Evolutionary conservation across 2,113 vertebrate genomes (phyloP).

Genomic region (Hoplias malabaricus): DNA sequence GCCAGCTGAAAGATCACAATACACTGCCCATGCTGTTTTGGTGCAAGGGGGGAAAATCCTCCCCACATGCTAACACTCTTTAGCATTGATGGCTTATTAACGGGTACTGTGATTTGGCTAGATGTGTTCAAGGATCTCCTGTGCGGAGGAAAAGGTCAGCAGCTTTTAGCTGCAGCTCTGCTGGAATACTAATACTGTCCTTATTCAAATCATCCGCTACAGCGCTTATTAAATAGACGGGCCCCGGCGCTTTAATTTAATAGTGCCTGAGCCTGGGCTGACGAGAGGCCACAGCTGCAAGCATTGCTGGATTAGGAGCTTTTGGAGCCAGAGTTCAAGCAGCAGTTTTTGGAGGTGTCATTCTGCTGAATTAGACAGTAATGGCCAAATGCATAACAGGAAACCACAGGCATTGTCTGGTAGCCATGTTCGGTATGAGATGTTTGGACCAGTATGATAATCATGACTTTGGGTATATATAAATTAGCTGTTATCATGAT

Average conservation of each 20-base stretch:
- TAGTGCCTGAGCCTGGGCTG: constrained; percentile 80
- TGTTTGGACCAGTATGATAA: no score
- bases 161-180: constrained; percentile 93
- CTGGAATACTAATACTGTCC: constrained; percentile 97
- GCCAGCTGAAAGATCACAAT: constrained; percentile 77
- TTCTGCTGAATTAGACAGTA: constrained; percentile 61
- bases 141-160: constrained; percentile 96
- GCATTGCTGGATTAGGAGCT: constrained; percentile 85
- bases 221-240: constrained; percentile 91
- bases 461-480: no score
- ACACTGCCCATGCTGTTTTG: constrained; percentile 62
- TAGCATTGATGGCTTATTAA: constrained; percentile 90
- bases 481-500: no score
- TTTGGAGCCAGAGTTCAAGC: constrained; percentile 90
- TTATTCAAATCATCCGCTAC: constrained; percentile 99
- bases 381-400: constrained; percentile 54
- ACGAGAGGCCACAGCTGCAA: constrained; percentile 81
- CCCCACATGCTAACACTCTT: constrained; percentile 73
- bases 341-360: constrained; percentile 89
- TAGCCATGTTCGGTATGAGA: background rate
- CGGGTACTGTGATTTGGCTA: constrained; percentile 86
- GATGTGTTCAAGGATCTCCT: constrained; percentile 97
- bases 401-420: background rate
- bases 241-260: constrained; percentile 96
- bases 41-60: constrained; percentile 57